A percentile compares a stretch with the other conserved stretches of the same genome.
Conservation (phyloP, 2,888 invertebrate species). For the Bugulina stolonifera region DNA sequence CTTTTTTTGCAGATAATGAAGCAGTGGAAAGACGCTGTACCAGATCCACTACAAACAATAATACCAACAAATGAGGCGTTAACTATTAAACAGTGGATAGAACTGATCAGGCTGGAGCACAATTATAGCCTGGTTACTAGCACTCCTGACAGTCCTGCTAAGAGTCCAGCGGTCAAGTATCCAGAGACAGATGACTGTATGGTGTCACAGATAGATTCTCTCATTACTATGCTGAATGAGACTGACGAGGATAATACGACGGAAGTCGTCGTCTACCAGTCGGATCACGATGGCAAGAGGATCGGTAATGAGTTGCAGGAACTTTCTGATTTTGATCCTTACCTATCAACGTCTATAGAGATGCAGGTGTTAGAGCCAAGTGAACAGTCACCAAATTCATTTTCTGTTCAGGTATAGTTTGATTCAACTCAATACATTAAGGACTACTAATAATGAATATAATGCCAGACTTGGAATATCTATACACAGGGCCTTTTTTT, state of each 20-base stretch:
- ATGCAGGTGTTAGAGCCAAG: not conserved
- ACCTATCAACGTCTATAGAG: not conserved
- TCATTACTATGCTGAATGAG: not conserved
- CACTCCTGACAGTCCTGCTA: not conserved
- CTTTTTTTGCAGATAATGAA: not conserved
- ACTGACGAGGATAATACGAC: constrained; percentile 15
- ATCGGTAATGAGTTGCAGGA: not conserved
- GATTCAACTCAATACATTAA: too few species aligned
- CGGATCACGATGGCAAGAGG: not conserved
- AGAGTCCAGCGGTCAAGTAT: not conserved
- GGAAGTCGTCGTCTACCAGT: constrained; percentile 21
- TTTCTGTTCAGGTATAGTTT: constrained; percentile 22
- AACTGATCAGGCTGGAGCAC: not conserved
- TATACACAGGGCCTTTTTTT: too few species aligned
- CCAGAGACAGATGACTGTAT: not conserved
- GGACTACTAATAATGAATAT: too few species aligned
- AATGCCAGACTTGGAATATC: too few species aligned
- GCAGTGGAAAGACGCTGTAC: not conserved
- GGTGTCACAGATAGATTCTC: not conserved
- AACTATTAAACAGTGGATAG: constrained; percentile 9
- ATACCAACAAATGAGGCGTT: constrained; percentile 19
- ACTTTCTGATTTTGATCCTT: constrained; percentile 19
- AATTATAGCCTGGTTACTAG: not conserved
- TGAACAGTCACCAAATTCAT: not conserved
- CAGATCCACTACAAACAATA: constrained; percentile 14